Percentiles rank a stretch among this genome's conserved stretches.
Evolutionary conservation across 1,140 invertebrate species (phyloP).

Genomic region (Bombus superbus): DNA sequence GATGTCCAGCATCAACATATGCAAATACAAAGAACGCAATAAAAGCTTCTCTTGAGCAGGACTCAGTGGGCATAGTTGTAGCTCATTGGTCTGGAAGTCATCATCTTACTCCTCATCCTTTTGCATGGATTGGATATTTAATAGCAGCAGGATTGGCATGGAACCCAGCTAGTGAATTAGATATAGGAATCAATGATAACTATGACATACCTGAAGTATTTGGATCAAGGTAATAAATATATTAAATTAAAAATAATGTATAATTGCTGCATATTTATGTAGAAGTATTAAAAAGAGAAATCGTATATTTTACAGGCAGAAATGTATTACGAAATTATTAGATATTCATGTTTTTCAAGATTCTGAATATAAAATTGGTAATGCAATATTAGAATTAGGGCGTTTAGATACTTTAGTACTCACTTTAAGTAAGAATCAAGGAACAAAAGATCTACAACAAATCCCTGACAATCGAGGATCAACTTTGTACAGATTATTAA

Average conservation of each 20-base stretch:
- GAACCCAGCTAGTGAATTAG: constrained; percentile 85
- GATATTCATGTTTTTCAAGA: constrained; percentile 86
- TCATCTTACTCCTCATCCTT: constrained; percentile 86
- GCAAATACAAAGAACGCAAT: constrained; percentile 85
- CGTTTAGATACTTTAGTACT: constrained; percentile 85
- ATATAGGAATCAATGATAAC: constrained; percentile 73
- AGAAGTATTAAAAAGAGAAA: not conserved
- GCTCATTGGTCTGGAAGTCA: constrained; percentile 88
- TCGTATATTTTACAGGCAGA: constrained; percentile 62
- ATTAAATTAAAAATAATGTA: constrained; percentile 23
- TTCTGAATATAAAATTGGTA: constrained; percentile 83
- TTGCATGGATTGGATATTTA: constrained; percentile 87
- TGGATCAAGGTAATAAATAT: constrained; percentile 58
- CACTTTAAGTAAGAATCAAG: constrained; percentile 82
- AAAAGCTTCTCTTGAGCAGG: constrained; percentile 83
- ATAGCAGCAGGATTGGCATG: constrained; percentile 86
- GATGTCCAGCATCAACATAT: constrained; percentile 86
- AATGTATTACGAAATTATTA: constrained; percentile 84
- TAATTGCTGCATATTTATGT: not conserved
- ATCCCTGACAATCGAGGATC: constrained; percentile 86
- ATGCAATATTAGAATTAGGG: constrained; percentile 85
- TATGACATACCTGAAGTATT: constrained; percentile 72
- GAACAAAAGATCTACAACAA: constrained; percentile 82
- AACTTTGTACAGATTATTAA: constrained; percentile 85
- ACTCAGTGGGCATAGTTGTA: constrained; percentile 85